phyloP scores from a whole-genome alignment of 2,888 invertebrate species.

The Drosophila multiciliata region DNA sequence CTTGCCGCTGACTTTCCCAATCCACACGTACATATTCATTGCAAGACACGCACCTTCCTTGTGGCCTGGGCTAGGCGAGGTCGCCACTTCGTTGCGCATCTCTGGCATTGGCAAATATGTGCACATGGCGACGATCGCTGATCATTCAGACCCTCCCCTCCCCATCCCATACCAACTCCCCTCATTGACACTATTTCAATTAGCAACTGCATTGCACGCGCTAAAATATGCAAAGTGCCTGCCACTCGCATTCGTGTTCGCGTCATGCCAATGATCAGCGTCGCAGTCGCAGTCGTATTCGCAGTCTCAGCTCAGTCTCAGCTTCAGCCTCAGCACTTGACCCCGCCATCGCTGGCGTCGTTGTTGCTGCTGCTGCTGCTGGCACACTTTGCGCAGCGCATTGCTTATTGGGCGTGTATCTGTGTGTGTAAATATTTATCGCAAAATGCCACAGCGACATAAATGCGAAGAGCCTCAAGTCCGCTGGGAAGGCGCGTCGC shows the following conservation, averaged over 20 bases:
- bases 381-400: constrained; percentile 73
- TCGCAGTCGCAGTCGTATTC: constrained; percentile 13
- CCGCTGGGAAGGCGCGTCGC: constrained; percentile 17
- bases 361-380: constrained; percentile 44
- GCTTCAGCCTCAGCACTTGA: constrained; percentile 61
- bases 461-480: constrained; percentile 34
- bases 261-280: constrained; percentile 61
- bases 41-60: constrained; percentile 63
- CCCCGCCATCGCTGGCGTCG: constrained; percentile 57
- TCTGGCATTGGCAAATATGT: constrained; percentile 77
- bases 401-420: constrained; percentile 75
- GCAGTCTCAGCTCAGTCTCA: constrained; percentile 31
- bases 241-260: constrained; percentile 55
- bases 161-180: not conserved
- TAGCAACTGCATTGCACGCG: constrained; percentile 79
- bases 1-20: constrained; percentile 38
- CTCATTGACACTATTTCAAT: constrained; percentile 80
- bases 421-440: constrained; percentile 72
- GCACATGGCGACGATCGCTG: constrained; percentile 61
- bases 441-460: constrained; percentile 65
- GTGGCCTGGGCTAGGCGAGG: constrained; percentile 69
- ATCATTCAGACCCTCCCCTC: constrained; percentile 21
- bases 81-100: constrained; percentile 78
- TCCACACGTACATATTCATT: constrained; percentile 26
- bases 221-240: constrained; percentile 78